Base-by-base conservation (phyloP, 2,888 invertebrate genomes). In the Heliconius erato region DNA sequence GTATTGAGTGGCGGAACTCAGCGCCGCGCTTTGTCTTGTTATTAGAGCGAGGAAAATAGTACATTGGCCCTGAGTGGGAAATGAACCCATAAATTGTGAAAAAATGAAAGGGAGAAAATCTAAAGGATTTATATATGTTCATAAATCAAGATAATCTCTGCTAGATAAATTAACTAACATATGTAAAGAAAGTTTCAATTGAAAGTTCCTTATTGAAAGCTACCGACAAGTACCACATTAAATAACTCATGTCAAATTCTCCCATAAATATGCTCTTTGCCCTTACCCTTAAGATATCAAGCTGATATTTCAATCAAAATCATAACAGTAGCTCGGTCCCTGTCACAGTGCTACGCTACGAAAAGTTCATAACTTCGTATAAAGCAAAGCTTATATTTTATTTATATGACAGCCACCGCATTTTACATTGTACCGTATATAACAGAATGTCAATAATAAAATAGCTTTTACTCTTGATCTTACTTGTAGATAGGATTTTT, bases 281-380 rank as follows among this genome's bases (percentile, higher is more conserved):
- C 35, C 32, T 32, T 63, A 63, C 65, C 69, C n/a, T 63, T n/a
- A 63, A 63, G 83, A 83, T 83, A 68, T 71, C 28, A 79, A 49
- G 77, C 79, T 80, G 82, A 84, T 82, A 82, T 82, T 79, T 84
- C 84, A 82, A 84, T 82, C 84, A 81, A 84, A 82, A 82, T 80
- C 54, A 79, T 72, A 67, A 79, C 74, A 81, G 77, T 82, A 79
- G 80, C 81, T 80, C 71, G 69, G 77, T 59, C 71, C 76, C 80
- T 74, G 84, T 82, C 84, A 79, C 65, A 78, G 71, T 78, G 63
- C 32, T 71, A 32, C 71, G 68, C 19, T 49, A 26, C 12, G 67
- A 23, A 44, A 44, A 9, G 28, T 49, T 28, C 44, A 19, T 78
- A 65, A 6, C 19, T 78, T 67, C 78, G 19, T 67, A 65, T 40